Percentiles rank a stretch among this genome's conserved stretches.
phyloP scores from a whole-genome alignment of 1,140 invertebrate genomes.

The Meloidogyne exigua region DNA sequence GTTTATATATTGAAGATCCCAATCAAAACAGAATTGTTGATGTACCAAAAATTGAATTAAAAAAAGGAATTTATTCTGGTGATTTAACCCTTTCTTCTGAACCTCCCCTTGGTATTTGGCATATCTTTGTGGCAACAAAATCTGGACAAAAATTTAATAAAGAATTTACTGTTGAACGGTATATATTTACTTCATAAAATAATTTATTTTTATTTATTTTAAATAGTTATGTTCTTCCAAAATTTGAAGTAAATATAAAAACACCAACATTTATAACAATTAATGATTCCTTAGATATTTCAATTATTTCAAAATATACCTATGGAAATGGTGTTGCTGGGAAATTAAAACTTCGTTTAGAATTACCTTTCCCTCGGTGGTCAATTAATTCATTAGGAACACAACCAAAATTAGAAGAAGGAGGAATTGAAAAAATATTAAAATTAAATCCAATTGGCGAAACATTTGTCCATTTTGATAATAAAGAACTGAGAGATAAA shows the following conservation, averaged over 20 bases:
- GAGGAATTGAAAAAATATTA: slow-evolving; percentile 61
- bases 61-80: slow-evolving; percentile 53
- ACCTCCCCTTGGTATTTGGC: slow-evolving; percentile 61
- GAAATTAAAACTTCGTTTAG: slow-evolving; percentile 57
- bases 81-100: slow-evolving; percentile 56
- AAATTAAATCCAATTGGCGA: slow-evolving; percentile 60
- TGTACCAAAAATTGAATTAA: slow-evolving; percentile 39
- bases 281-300: slow-evolving; percentile 68
- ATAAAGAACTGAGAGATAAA: slow-evolving; percentile 54
- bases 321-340: slow-evolving; percentile 75
- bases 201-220: not conserved
- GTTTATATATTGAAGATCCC: slow-evolving; percentile 54
- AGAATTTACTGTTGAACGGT: slow-evolving; percentile 65
- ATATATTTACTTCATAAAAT: slow-evolving; percentile 45
- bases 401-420: slow-evolving; percentile 24
- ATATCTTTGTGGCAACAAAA: slow-evolving; percentile 51
- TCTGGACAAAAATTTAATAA: slow-evolving; percentile 62
- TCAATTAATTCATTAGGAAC: slow-evolving; percentile 28
- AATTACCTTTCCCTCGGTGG: slow-evolving; percentile 58
- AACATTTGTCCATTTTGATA: slow-evolving; percentile 57
- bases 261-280: slow-evolving; percentile 70
- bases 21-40: slow-evolving; percentile 60
- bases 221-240: slow-evolving; percentile 67
- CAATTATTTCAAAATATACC: slow-evolving; percentile 73
- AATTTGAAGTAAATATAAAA: slow-evolving; percentile 72